A percentile compares a stretch with the other conserved stretches of the same genome.
Conservation (phyloP, 1,140 invertebrate genomes). For the Triops longicaudatus region DNA sequence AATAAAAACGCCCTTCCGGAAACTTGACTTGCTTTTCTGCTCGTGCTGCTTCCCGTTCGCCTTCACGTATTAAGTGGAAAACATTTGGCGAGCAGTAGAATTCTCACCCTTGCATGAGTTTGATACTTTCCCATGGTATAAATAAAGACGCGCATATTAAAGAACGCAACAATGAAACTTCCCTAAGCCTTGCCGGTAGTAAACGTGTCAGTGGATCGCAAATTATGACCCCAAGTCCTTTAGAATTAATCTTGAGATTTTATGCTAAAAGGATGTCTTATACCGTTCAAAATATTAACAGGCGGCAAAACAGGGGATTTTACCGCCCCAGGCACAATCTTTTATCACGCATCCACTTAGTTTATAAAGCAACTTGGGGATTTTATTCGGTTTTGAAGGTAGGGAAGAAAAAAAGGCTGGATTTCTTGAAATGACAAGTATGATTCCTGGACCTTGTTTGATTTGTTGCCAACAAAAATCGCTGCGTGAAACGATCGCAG, state of each 20-base stretch:
- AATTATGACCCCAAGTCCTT: neutral
- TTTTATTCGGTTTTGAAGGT: neutral
- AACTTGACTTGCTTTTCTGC: neutral
- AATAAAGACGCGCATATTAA: neutral
- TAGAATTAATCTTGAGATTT: neutral
- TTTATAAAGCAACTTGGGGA: neutral
- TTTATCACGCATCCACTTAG: neutral
- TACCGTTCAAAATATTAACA: neutral
- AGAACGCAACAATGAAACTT: conserved; percentile 1
- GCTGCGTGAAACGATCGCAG: neutral
- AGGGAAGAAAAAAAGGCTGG: neutral
- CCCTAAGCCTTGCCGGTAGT: neutral
- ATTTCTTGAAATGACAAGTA: neutral
- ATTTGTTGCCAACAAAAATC: conserved; percentile 6
- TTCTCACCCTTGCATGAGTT: neutral
- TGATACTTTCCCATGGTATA: neutral
- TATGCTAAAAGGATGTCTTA: conserved; percentile 12
- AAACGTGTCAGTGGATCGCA: neutral
- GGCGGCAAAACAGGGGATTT: neutral
- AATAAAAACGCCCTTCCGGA: neutral
- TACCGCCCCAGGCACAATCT: neutral
- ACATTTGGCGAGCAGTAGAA: neutral
- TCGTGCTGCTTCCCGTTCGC: neutral
- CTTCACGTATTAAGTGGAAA: neutral
- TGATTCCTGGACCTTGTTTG: neutral